Evolutionary conservation across 2,113 vertebrate genomes (phyloP).

Genomic region (Lasiurus borealis): DNA sequence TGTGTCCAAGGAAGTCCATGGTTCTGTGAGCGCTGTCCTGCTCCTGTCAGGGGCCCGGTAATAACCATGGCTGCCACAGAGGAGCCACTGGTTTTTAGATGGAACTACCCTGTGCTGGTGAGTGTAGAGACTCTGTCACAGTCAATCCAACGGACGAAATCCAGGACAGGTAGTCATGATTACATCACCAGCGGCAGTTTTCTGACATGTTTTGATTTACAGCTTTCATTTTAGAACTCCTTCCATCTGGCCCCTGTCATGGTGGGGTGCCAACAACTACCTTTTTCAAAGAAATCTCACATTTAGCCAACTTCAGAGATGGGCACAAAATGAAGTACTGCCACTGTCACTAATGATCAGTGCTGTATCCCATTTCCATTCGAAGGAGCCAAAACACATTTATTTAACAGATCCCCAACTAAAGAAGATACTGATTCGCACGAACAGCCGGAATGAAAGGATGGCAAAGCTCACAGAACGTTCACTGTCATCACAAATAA

Average conservation of each 20-base stretch:
- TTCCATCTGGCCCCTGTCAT: not conserved
- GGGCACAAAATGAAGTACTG: not conserved
- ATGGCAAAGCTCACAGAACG: not conserved
- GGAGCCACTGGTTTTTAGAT: not conserved
- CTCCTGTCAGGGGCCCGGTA: not conserved
- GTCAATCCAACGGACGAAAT: not conserved
- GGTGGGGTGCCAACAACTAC: not conserved
- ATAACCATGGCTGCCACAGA: not conserved
- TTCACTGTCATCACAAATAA: conserved; percentile 15
- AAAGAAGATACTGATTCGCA: conserved; percentile 2
- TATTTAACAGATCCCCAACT: not conserved
- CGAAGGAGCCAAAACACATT: not conserved
- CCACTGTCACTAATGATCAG: not conserved
- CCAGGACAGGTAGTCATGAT: not conserved
- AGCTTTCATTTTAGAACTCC: conserved; percentile 50
- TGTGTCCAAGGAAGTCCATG: not conserved
- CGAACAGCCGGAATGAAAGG: not conserved
- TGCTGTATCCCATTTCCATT: not conserved
- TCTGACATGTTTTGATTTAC: not conserved
- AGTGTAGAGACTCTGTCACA: not conserved
- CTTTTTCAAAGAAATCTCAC: conserved; percentile 8
- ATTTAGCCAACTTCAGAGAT: conserved; percentile 10
- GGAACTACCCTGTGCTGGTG: not conserved
- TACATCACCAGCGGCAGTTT: not conserved
- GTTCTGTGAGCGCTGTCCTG: not conserved